A percentile compares a stretch with the other conserved stretches of the same genome.
phyloP scores from a whole-genome alignment of 2,797 vertebrate genomes.

The Acanthurus lineatus region DNA sequence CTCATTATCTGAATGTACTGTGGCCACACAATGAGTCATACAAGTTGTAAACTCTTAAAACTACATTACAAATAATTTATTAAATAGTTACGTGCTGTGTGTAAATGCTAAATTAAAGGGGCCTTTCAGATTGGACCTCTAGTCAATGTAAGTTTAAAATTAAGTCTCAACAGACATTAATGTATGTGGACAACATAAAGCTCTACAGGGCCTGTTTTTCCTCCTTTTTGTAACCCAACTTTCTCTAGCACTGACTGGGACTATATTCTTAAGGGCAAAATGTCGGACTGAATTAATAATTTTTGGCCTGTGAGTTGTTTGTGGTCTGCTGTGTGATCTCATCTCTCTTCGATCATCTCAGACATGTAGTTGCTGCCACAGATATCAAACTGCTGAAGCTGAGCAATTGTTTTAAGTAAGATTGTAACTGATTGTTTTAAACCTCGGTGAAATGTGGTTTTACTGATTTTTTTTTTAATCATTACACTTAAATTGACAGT shows the following conservation, averaged over 20 bases:
- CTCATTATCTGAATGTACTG: neutral
- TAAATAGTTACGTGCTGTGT: neutral
- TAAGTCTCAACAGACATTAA: neutral
- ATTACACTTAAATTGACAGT: no score
- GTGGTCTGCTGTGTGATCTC: neutral
- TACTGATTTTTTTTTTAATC: no score
- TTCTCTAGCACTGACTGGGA: neutral
- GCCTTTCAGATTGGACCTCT: neutral
- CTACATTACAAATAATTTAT: neutral
- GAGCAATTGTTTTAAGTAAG: neutral
- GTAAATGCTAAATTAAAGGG: neutral
- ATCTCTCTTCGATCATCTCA: neutral
- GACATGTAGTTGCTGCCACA: neutral
- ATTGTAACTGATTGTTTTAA: neutral
- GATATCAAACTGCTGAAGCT: neutral
- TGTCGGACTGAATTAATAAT: neutral
- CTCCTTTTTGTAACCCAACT: neutral
- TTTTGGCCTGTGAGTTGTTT: neutral
- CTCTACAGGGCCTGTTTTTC: neutral
- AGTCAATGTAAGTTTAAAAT: no score
- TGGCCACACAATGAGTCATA: neutral
- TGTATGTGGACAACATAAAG: constrained; percentile 13
- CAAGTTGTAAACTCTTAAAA: neutral
- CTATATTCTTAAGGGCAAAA: neutral
- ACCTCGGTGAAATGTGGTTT: no score